These are phyloP conservation scores for Pachymerium ferrugineum DNA, from an alignment of 2,888 invertebrate genomes.

Conservation along the genomic window DNA sequence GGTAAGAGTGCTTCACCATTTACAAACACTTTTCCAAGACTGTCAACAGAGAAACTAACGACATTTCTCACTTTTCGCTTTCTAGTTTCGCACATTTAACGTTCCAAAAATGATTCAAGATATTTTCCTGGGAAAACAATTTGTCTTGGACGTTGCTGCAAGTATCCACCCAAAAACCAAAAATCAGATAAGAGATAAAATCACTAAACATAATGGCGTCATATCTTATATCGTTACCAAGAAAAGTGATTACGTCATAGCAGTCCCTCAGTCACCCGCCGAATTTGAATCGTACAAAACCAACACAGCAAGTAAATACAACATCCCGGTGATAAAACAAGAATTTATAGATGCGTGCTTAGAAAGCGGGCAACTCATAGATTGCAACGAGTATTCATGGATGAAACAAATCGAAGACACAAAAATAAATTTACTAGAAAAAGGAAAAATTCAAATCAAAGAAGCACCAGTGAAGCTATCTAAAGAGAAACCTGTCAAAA, in stretches of 20 bases:
- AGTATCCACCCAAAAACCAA: background rate
- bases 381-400: background rate
- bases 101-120: background rate
- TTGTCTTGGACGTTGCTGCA: constrained; percentile 12
- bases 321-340: background rate
- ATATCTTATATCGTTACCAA: constrained; percentile 23
- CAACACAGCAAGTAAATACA: background rate
- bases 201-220: constrained; percentile 16
- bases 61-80: background rate
- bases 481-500: background rate
- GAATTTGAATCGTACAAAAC: background rate
- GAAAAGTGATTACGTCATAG: background rate
- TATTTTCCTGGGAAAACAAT: background rate
- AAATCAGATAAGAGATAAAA: background rate
- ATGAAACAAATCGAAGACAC: background rate
- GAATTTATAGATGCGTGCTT: background rate
- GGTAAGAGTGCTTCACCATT: no score
- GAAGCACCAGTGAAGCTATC: background rate
- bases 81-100: background rate
- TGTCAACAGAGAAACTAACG: no score
- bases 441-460: background rate
- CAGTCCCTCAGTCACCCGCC: background rate
- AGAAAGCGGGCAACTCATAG: background rate
- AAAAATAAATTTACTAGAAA: background rate
- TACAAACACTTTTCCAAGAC: no score